These are phyloP conservation scores for Heliconius ethilla DNA, from an alignment of 2,888 invertebrate species.

Conservation along the genomic window DNA sequence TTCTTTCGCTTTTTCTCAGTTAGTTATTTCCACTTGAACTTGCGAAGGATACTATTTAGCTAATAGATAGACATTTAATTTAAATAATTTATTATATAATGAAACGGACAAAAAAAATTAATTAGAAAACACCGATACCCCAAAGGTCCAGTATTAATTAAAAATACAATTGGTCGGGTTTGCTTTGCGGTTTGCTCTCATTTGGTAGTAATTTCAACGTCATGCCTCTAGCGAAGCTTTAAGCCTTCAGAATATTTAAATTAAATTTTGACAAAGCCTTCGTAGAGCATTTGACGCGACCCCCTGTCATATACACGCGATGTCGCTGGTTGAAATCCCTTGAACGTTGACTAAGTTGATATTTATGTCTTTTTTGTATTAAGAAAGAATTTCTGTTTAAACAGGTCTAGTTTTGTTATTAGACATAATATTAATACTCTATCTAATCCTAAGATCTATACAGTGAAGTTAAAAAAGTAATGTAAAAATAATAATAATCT, in stretches of 20 bases:
- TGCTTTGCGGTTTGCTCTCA: conserved; percentile 28
- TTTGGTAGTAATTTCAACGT: conserved; percentile 32
- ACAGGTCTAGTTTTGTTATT: neutral
- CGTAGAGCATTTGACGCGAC: neutral
- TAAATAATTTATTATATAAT: neutral
- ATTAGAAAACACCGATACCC: conserved; percentile 16
- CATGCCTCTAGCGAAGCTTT: neutral
- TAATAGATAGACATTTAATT: neutral
- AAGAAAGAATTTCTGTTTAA: neutral
- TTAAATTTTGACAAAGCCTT: conserved; percentile 4
- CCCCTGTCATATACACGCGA: conserved; percentile 10
- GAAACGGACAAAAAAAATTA: neutral
- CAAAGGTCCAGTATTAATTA: conserved; percentile 15
- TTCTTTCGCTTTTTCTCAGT: no score
- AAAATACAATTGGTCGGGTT: conserved; percentile 3
- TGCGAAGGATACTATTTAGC: no score
- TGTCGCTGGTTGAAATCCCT: conserved; percentile 1
- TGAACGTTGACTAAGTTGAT: neutral
- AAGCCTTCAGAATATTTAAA: conserved; percentile 1
- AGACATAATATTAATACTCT: no score
- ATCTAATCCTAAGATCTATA: no score
- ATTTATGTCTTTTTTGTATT: neutral
- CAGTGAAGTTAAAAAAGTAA: no score
- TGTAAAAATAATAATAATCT: no score
- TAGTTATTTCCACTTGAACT: no score